These are phyloP conservation scores for Neodiprion lecontei DNA, from an alignment of 1,140 invertebrate genomes.

Conservation along the genomic window DNA sequence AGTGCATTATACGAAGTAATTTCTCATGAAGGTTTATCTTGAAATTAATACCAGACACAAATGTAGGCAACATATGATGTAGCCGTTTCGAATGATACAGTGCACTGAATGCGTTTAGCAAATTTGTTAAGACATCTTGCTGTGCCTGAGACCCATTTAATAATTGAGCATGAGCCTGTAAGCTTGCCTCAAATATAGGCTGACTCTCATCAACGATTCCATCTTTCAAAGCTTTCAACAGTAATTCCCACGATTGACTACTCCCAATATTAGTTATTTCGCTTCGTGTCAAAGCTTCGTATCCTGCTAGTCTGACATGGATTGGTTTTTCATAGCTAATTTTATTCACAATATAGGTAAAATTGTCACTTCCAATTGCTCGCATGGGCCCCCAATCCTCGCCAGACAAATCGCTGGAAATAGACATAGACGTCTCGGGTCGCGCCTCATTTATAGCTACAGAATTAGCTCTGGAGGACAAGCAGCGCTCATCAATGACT, in stretches of 20 bases:
- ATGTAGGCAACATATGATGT: slow-evolving; percentile 46
- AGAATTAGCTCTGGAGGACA: slow-evolving; percentile 27
- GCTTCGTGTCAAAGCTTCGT: slow-evolving; percentile 50
- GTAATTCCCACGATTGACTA: slow-evolving; percentile 41
- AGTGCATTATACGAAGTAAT: slow-evolving; percentile 48
- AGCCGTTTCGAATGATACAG: slow-evolving; percentile 45
- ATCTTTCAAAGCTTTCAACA: slow-evolving; percentile 45
- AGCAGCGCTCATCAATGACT: slow-evolving; percentile 29
- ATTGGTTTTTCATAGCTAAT: slow-evolving; percentile 49
- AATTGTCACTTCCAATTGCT: slow-evolving; percentile 33
- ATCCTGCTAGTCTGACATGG: slow-evolving; percentile 55
- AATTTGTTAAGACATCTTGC: slow-evolving; percentile 42
- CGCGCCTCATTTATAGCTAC: slow-evolving; percentile 25
- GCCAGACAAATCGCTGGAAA: slow-evolving; percentile 42
- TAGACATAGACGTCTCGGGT: slow-evolving; percentile 44
- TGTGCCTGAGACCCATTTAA: slow-evolving; percentile 37
- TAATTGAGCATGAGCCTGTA: slow-evolving; percentile 51
- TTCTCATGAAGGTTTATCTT: slow-evolving; percentile 57
- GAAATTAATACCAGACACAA: slow-evolving; percentile 53
- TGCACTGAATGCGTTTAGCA: slow-evolving; percentile 45
- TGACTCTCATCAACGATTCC: slow-evolving; percentile 50
- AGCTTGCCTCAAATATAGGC: slow-evolving; percentile 54
- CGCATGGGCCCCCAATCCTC: slow-evolving; percentile 49
- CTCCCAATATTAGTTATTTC: slow-evolving; percentile 42
- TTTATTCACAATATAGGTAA: slow-evolving; percentile 44